These are phyloP conservation scores for mouse (Mus musculus) DNA, from an alignment of 2,113 vertebrate species.

Conservation along the genomic window GRCm39 chr1:85737501-85738000, in stretches of 20 bases:
- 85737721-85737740: not conserved
- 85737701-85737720: not conserved
- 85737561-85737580: not conserved
- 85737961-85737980: not conserved
- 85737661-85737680: not conserved
- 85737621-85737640: not conserved
- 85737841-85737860: not conserved
- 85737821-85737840: not conserved
- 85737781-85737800: slow-evolving; percentile 45
- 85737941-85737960: not conserved
- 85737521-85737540: not conserved
- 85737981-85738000: not conserved
- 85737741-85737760: slow-evolving; percentile 30
- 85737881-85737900: not conserved
- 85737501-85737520: not conserved
- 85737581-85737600: not conserved
- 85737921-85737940: not conserved
- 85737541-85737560: not conserved
- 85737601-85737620: not conserved
- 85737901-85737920: not conserved
- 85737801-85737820: slow-evolving; percentile 27
- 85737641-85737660: not conserved
- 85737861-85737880: not conserved
- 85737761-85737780: slow-evolving; percentile 33
- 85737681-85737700: slow-evolving; percentile 12